Evolutionary conservation across 2,113 vertebrate species (phyloP).

Genomic region (Hassar affinis): DNA sequence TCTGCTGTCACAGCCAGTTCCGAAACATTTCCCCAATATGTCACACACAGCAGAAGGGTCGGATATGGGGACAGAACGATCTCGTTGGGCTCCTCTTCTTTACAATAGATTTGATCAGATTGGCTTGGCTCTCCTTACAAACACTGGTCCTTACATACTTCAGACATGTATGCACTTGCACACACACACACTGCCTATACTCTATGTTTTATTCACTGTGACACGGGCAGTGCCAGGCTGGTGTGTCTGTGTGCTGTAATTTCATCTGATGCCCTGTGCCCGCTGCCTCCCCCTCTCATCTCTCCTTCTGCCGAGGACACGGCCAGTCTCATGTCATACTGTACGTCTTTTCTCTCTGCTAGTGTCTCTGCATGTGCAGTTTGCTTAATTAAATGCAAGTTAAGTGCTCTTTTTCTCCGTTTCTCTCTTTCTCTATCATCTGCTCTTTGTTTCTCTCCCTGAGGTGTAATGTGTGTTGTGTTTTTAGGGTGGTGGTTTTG

Average conservation of each 20-base stretch:
- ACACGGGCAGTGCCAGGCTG: constrained; percentile 69
- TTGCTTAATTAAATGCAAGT: not conserved
- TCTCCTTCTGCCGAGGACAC: constrained; percentile 58
- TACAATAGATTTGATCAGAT: not conserved
- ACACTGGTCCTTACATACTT: constrained; percentile 16
- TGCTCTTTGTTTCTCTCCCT: not conserved
- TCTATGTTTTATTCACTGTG: constrained; percentile 74
- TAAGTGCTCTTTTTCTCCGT: not conserved
- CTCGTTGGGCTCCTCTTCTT: not conserved
- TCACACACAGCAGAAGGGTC: not conserved
- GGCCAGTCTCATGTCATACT: constrained; percentile 23
- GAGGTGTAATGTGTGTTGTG: constrained; percentile 42
- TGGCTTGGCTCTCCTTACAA: not conserved
- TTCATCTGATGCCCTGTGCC: constrained; percentile 71
- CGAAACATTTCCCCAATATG: not conserved
- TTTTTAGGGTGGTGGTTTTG: constrained; percentile 90
- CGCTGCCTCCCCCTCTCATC: constrained; percentile 54
- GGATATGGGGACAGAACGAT: not conserved
- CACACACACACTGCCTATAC: constrained; percentile 33
- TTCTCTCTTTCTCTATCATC: not conserved
- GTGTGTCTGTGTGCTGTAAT: constrained; percentile 71
- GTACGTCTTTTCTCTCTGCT: not conserved
- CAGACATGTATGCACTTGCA: not conserved
- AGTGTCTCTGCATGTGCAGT: not conserved
- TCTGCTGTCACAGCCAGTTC: not conserved